Evolutionary conservation across 2,888 invertebrate species (phyloP), one percentile per base, ranked within the genome.

Genomic region (Amiota minor): DNA sequence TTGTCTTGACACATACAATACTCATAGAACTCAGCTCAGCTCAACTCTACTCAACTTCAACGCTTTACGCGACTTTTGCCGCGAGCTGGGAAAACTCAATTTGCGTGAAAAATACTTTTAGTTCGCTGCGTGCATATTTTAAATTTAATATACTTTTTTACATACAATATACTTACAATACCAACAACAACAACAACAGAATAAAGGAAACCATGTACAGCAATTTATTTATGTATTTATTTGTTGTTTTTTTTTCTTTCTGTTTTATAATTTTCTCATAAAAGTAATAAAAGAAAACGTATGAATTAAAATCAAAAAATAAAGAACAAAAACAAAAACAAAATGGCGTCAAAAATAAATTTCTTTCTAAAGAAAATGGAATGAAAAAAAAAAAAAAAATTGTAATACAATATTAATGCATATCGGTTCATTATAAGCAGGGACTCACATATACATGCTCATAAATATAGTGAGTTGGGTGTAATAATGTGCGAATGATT

Each of bases 41-140:
- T 35, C 35, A 35, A 35, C 35, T 35, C 35, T 35, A 35, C 35
- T 35, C 35, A 35, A 35, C 35, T 35, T 35, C 35, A 35, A 35
- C 35, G 35, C 35, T 35, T 35, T 35, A 70, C 55, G 61, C 69
- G 23, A 16, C 68, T 59, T 45, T 71, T 68, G 46, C 20, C 53
- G 45, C 76, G 75, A 61, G 75, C 55, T 72, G 14, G 46, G 77
- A 75, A 83, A 83, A 83, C 84, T 83, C 83, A 83, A 83, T 83
- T 83, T 83, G 82, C 76, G 81, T 82, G 79, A 79, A 85, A 82
- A 82, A 82, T 81, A 80, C 83, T 84, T 79, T 81, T 81, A 83
- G 83, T 82, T 84, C 20, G 76, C 46, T 18, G 75, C 78, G 78
- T 82, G 76, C 81, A 83, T 82, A 77, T 80, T 83, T 80, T 78